Base-by-base conservation (phyloP, 2,113 vertebrate species). In the Rhinolophus sinicus region DNA sequence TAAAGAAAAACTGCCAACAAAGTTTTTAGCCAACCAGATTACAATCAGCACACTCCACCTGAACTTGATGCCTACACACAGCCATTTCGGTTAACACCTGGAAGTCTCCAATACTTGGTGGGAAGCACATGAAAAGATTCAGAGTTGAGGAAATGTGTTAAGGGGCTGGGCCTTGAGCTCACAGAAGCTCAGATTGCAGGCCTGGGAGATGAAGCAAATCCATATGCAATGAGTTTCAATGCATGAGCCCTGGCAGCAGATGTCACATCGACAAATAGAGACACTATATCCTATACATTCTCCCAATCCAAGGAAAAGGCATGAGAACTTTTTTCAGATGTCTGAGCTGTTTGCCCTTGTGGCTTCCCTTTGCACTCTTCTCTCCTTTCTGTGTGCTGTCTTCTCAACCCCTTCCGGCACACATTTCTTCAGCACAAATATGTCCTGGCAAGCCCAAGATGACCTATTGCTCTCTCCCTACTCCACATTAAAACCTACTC, bases 1-100 rank as follows among this genome's bases (percentile, higher is more conserved):
- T 73, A 84, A 94, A 95, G 87, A 93, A 81, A 91, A 89, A 93
- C 90, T 97, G 98, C 98, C 98, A 98, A 93, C 83, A 83, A 86
- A 56, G 82, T 65, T 89, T 97, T 97, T 95, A 90, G 97, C 93
- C 97, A 96, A 97, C 90, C 93, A 98, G 95, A 92, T 88, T 97
- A 85, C 92, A 97, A 98, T 97, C 94, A 97, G 82, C 72, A 86
- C 64, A 88, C 96, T 95, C 95, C 97, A 89, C 94, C 97, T 97
- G 96, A 97, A 95, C 62, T 85, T 92, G 92, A 44, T 78, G 96
- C 96, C 97, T 93, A 93, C 60, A 93, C 60, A 15, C 60, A 94
- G 70, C 84, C 95, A 19, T 38, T 97, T 89, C 96, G 33, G 24
- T 60, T 80, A 95, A 87, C 93, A 95, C 94, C 98, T 98, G 98